These are phyloP conservation scores for Thaumatotibia leucotreta DNA, from an alignment of 1,140 invertebrate species.

Conservation along the genomic window DNA sequence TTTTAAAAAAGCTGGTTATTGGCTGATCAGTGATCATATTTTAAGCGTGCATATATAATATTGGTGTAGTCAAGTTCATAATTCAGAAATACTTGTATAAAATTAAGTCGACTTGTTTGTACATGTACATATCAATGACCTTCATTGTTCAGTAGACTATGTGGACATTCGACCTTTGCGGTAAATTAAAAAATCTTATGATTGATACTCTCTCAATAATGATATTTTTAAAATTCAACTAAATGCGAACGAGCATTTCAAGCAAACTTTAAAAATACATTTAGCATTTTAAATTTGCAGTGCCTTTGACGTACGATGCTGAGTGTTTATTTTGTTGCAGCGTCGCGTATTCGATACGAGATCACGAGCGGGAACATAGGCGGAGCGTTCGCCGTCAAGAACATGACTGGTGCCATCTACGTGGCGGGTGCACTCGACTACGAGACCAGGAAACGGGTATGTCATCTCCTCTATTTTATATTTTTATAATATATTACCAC, in stretches of 20 bases:
- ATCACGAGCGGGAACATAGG: slow-evolving; percentile 99
- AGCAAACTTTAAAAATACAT: slow-evolving; percentile 3
- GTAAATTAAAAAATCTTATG: no score
- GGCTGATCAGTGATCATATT: no score
- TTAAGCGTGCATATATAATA: no score
- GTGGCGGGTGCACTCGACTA: slow-evolving; percentile 88
- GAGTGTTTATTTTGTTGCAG: slow-evolving; percentile 80
- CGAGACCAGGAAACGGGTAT: slow-evolving; percentile 70
- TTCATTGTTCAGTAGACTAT: no score
- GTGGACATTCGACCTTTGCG: no score
- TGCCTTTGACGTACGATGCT: not conserved
- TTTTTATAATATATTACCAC: not conserved
- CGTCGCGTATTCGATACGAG: slow-evolving; percentile 98
- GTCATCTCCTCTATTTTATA: slow-evolving; percentile 20
- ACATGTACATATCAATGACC: no score
- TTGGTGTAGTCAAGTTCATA: no score
- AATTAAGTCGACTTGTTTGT: no score
- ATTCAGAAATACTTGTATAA: no score
- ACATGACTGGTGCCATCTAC: slow-evolving; percentile 98
- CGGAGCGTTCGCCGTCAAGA: slow-evolving; percentile 97
- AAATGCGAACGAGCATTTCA: not conserved
- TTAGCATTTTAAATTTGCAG: slow-evolving; percentile 8
- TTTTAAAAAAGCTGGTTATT: no score
- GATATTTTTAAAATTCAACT: no score
- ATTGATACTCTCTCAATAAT: no score